A percentile compares a stretch with the other conserved stretches of the same genome.
These are phyloP conservation scores for Ficedula albicollis DNA, from an alignment of 2,797 vertebrate species.

Conservation along the genomic window DNA sequence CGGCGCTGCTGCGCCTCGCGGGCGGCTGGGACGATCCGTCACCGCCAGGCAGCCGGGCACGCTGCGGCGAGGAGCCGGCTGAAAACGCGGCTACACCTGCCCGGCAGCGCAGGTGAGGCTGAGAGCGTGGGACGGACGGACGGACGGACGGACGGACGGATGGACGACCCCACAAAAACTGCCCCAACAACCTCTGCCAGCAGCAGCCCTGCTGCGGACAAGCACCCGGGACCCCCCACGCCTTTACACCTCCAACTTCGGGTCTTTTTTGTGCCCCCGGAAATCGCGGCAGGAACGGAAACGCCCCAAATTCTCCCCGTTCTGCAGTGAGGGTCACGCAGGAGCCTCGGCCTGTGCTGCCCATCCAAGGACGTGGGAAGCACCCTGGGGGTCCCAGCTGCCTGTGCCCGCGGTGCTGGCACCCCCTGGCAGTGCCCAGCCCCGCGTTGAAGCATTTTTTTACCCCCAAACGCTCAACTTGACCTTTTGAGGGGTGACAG, in stretches of 20 bases:
- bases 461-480: background rate
- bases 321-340: background rate
- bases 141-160: background rate
- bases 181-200: background rate
- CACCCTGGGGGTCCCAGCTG: background rate
- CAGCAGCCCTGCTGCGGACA: background rate
- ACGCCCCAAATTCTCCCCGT: background rate
- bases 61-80: background rate
- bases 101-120: background rate
- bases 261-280: background rate
- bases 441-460: accelerated
- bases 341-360: background rate
- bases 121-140: background rate
- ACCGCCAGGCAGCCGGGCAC: background rate
- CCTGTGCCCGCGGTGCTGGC: background rate
- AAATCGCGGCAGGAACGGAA: background rate
- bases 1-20: background rate
- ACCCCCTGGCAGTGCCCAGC: background rate
- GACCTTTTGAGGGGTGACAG: background rate
- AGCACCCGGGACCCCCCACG: accelerated
- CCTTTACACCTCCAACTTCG: background rate
- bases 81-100: background rate
- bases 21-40: background rate
- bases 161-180: background rate
- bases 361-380: background rate